These are phyloP conservation scores for Whitmania pigra DNA, from an alignment of 1,140 invertebrate genomes.

Conservation along the genomic window DNA sequence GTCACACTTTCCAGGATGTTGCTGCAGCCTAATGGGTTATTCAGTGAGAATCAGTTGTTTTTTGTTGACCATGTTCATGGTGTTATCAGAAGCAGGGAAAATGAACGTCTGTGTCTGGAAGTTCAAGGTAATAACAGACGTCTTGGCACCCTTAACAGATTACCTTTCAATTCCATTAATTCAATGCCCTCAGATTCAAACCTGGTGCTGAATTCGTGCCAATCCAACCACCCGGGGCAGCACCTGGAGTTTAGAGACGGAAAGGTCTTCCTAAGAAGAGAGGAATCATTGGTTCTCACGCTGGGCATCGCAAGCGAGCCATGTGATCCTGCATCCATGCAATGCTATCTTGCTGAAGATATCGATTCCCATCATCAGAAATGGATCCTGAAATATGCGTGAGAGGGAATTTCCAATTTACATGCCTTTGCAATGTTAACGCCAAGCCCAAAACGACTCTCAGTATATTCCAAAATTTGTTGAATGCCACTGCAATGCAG, in stretches of 20 bases:
- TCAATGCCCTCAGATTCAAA: neutral
- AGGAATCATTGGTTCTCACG: neutral
- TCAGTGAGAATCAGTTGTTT: slow-evolving; percentile 3
- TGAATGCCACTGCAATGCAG: neutral
- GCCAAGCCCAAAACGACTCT: neutral
- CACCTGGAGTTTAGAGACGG: neutral
- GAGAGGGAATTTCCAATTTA: neutral
- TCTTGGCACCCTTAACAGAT: too few species aligned
- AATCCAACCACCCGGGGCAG: neutral
- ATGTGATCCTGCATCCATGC: neutral
- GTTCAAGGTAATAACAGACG: neutral
- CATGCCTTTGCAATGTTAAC: neutral
- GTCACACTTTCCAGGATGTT: neutral
- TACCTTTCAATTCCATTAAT: neutral
- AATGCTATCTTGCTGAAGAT: slow-evolving; percentile 6
- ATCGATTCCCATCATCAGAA: slow-evolving; percentile 7
- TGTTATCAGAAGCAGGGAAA: neutral
- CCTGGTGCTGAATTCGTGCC: neutral
- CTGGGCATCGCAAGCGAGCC: neutral
- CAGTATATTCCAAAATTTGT: neutral
- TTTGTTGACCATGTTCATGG: neutral
- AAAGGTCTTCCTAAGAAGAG: neutral
- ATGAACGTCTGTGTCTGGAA: slow-evolving; percentile 6
- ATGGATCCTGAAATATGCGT: neutral
- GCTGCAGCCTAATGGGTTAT: neutral